Percentiles rank a stretch among this genome's conserved stretches.
Evolutionary conservation across 2,113 vertebrate species (phyloP).

Genomic region (Podarcis raffonei): DNA sequence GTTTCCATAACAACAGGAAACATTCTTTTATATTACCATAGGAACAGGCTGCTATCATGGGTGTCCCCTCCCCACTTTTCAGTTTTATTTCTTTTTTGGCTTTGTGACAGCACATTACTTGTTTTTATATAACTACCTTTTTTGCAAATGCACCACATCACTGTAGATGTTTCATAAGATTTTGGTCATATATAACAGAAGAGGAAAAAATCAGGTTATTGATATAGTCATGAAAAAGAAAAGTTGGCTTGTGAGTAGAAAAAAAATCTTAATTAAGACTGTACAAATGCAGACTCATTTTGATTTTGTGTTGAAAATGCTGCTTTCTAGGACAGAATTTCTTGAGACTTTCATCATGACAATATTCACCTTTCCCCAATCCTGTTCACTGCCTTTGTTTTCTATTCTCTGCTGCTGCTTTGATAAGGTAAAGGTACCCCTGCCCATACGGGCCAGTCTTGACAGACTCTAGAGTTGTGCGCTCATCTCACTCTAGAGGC

Average conservation of each 20-base stretch:
- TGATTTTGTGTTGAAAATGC: neutral
- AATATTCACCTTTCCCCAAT: neutral
- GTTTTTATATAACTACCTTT: constrained; percentile 15
- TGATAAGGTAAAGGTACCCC: too few relatives aligned
- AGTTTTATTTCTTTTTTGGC: neutral
- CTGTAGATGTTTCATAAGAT: constrained; percentile 28
- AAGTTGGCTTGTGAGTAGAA: neutral
- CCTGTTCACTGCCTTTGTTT: neutral
- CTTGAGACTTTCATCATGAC: neutral
- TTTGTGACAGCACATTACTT: neutral
- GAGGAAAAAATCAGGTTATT: constrained; percentile 26
- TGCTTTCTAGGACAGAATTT: neutral
- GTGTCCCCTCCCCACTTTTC: constrained; percentile 30
- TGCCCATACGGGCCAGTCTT: too few relatives aligned
- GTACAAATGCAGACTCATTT: neutral
- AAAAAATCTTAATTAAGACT: neutral
- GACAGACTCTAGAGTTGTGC: too few relatives aligned
- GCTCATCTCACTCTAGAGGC: too few relatives aligned
- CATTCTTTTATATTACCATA: constrained; percentile 62
- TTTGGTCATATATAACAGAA: constrained; percentile 20
- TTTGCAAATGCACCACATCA: constrained; percentile 28
- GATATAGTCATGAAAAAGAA: constrained; percentile 1
- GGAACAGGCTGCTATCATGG: constrained; percentile 59
- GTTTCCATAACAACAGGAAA: constrained; percentile 66
- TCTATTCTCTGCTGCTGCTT: neutral